Conservation (phyloP, 2,113 vertebrate genomes). For the Phasianus colchicus region DNA sequence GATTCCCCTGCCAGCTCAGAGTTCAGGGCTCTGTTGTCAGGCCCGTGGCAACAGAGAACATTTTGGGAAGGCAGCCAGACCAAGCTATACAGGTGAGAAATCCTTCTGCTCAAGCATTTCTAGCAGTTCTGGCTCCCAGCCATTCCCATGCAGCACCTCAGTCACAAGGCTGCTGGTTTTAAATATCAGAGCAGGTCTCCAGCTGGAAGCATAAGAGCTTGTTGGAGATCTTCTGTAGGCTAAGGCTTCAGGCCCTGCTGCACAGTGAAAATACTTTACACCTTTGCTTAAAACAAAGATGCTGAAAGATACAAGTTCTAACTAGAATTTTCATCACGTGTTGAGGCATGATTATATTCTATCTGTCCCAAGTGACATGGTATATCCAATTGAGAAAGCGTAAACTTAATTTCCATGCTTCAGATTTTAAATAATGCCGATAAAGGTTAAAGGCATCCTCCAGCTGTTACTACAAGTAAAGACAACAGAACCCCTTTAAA, state of each 20-base stretch:
- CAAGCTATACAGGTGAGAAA: neutral
- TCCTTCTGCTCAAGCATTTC: neutral
- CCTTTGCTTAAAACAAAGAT: neutral
- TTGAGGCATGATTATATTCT: neutral
- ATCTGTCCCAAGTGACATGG: neutral
- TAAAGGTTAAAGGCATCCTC: neutral
- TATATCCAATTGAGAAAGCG: neutral
- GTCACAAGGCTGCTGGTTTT: neutral
- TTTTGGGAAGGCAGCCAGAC: neutral
- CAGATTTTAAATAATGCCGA: neutral
- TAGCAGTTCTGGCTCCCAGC: neutral
- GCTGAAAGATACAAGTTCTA: neutral
- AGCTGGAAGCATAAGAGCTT: neutral
- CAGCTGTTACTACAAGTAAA: neutral
- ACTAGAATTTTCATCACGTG: neutral
- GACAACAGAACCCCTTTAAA: neutral
- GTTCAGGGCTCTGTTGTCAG: neutral
- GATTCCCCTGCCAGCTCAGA: accelerated
- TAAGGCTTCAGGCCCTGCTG: neutral
- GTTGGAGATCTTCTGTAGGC: neutral
- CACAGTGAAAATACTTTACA: neutral
- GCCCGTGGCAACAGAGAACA: neutral
- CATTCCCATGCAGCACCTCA: neutral
- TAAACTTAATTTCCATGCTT: neutral
- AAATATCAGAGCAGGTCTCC: neutral